Conservation (phyloP, 92 coral and sea anemone genomes). For the Porites divaricata region DNA sequence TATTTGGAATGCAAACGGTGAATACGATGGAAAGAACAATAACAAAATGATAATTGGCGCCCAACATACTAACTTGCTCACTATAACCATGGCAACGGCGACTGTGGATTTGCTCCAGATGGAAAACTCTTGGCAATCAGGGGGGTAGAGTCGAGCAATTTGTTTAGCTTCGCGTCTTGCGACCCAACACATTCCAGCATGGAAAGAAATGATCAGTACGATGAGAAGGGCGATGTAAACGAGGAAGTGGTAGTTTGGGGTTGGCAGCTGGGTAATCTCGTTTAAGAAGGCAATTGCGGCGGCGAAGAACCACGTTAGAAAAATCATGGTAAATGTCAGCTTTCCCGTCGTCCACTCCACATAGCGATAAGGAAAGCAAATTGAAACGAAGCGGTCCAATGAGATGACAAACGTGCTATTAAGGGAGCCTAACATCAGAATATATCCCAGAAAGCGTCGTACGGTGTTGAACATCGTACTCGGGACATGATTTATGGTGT, state of each 20-base stretch:
- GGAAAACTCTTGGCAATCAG: not conserved
- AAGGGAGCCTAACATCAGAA: not conserved
- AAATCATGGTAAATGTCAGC: not conserved
- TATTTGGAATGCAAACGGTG: not conserved
- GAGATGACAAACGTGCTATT: not conserved
- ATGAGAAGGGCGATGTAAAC: not conserved
- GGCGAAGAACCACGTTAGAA: conserved; percentile 5
- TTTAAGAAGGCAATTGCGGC: not conserved
- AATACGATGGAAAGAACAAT: not conserved
- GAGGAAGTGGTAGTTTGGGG: not conserved
- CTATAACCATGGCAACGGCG: conserved; percentile 6
- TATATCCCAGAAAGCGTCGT: not conserved
- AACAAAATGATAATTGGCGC: not conserved
- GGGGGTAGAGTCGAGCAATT: not conserved
- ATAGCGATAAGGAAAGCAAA: conserved; percentile 12
- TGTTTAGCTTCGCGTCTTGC: not conserved
- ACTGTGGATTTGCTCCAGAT: conserved; percentile 8
- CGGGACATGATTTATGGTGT: not conserved
- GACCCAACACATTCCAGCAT: not conserved
- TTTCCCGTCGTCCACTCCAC: not conserved
- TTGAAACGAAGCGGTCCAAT: conserved; percentile 12
- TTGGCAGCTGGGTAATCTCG: too few species aligned
- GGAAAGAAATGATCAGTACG: conserved; percentile 1
- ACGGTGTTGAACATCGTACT: not conserved
- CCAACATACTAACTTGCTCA: not conserved